Evolutionary conservation across 2,797 vertebrate species (phyloP), one percentile per base, ranked within the genome.

Genomic region (Mormyrops attenuatus): DNA sequence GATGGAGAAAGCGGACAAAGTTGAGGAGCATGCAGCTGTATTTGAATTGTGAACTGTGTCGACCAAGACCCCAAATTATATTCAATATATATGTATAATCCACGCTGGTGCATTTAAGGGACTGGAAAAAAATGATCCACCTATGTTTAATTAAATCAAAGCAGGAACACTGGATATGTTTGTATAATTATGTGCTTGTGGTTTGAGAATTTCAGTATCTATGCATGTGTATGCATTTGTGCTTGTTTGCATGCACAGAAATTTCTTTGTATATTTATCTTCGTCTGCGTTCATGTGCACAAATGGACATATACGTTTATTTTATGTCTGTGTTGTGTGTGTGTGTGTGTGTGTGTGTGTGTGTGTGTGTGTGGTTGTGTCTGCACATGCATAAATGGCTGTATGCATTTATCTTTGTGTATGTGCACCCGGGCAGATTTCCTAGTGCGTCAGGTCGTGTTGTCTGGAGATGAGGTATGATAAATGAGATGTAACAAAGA

Each of bases 401-500:
- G 47, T 6, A 85, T 49, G 82, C 44, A 52, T 85, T 26, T 85
- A 47, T 85, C 49, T 85, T 49, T 52, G 47, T 52, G 82, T 15
- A n/a, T 85, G 82, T 85, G 82, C 44, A 49, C 49, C 8, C 9
- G 0, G 22, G 44, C 85, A 38, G 49, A 87, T 87, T 57, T 87
- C 52, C 38, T 17, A 13, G 44, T 87, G 53, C 34, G 85, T 38
- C 49, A 60, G 30, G 85, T 57, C 53, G 8, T 87, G 53, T 41
- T n/a, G 52, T 60, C 85, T 87, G 26, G 13, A 87, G 52, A 87
- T 87, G 53, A 87, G 85, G 52, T 87, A 87, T 87, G 85, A 87
- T 87, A 57, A 87, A 87, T 87, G 85, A 87, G 85, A 57, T 60
- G 85, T 87, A 87, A 87, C 53, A 55, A 87, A 87, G 53, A 87